Evolutionary conservation across 2,113 vertebrate species (phyloP), one percentile per base, ranked within the genome.

Genomic region (Dicaeum eximium): DNA sequence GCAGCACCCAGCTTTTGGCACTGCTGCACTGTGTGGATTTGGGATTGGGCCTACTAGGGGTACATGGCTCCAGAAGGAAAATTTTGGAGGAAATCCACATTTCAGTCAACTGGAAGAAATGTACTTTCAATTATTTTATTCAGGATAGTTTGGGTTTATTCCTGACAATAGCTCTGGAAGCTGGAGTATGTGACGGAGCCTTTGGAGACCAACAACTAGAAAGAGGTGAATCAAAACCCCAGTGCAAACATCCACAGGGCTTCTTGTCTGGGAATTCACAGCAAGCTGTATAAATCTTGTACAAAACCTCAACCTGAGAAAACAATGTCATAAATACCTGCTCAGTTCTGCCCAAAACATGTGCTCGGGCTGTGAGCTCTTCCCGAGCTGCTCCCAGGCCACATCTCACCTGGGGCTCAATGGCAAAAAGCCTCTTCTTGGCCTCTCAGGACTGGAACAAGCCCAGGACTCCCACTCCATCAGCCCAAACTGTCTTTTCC

Each of bases 151-250:
- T 48, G 86, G 53, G 37, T 89, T 91, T 81, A 91, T 78, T 95
- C 86, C 92, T 95, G 86, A 89, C 69, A 73, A 27, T 4, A 96
- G 64, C 31, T 95, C 91, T 87, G 86, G 83, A 86, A 95, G 65
- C 37, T 84, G 89, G 40, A 84, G 48, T 53, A 65, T 35, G 64
- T 78, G 77, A 90, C 0, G 0, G 58, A 80, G 64, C 74, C 75
- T 71, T 47, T 79, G 91, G 61, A 92, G 31, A 60, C 44, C 51
- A 88, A 38, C 20, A 35, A 15, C 23, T 14, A 56, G 56, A 51
- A 67, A 84, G 86, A 91, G 80, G 83, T 71, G 87, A 86, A 84
- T 89, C 77, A 78, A 90, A 16, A 28, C 13, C 42, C 72, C 83
- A 66, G 88, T 66, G 75, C 88, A 89, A 84, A 81, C 40, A 67